Base-by-base conservation (phyloP, 37 sponge, comb jelly and placozoan species). In the Oscarella lobularis region DNA sequence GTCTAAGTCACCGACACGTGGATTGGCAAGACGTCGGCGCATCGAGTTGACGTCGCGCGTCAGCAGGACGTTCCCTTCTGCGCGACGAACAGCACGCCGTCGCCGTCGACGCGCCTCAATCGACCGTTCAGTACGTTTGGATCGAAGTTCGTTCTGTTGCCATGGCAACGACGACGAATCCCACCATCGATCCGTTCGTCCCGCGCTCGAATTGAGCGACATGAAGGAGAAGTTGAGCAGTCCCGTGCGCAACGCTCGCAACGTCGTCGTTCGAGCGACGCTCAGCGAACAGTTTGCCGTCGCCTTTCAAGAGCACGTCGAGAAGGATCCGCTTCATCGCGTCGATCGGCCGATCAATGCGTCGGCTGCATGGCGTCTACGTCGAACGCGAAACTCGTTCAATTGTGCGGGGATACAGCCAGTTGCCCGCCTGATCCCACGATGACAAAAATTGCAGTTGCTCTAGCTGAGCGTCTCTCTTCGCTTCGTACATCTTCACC, bases 1-100 rank as follows among this genome's bases (percentile, higher is more conserved):
- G 70, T 93, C 29, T 67, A 88, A 20, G 87, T 94, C 33, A 94
- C 95, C 6, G 91, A 90, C 77, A 84, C 88, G 0, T 94, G 95
- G 95, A 87, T 94, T 48, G 39, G 89, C 0, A 80, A 68, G 35
- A 67, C 66, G 35, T 67, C 71, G 3, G 37, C 71, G 27, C 75
- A 80, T 79, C 32, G 14, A 1, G 54, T 80, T 2, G 65, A 35
- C 29, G 38, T 39, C 31, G 81, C 81, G 1, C 71, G 75, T 35
- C 75, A 80, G 0, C 81, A 67, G 1, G 75, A 80, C 29, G 77
- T 76, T 9, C 75, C 74, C 39, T 14, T 80, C 72, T 67, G 29
- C 14, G 35, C 1, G 33, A 71, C 2, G 3, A 48, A 32, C 68
- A 74, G 35, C 38, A 80, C 67, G 2, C 54, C 9, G 38, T 67